phyloP scores from a whole-genome alignment of 1,140 invertebrate genomes.

The Laupala kohalensis region DNA sequence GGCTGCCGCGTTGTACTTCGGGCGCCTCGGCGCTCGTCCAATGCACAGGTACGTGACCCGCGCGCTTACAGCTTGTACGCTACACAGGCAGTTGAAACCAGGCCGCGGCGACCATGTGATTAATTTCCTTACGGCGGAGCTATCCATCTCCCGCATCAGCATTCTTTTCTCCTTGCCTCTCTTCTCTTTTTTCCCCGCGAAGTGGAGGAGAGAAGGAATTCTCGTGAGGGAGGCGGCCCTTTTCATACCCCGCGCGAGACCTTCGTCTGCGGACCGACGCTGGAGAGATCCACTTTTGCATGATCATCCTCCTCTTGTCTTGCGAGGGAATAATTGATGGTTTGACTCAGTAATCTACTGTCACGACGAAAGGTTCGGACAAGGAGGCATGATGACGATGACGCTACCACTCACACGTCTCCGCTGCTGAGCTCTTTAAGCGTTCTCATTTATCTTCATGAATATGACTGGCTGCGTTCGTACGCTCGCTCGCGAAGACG shows the following conservation, averaged over 20 bases:
- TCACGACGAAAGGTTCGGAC: background rate
- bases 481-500: background rate
- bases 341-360: conserved; percentile 4
- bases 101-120: conserved; percentile 1
- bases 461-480: background rate
- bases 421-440: background rate
- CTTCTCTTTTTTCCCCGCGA: background rate
- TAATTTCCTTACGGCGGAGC: conserved; percentile 5
- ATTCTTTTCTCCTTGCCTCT: background rate
- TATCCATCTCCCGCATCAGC: conserved; percentile 2
- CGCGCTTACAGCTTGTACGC: background rate
- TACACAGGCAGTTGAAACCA: background rate
- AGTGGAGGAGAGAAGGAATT: too few species aligned
- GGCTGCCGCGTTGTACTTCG: too few species aligned
- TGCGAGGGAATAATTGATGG: conserved; percentile 6
- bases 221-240: too few species aligned
- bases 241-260: background rate
- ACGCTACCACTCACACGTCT: background rate
- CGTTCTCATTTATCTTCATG: background rate
- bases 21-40: too few species aligned
- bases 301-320: conserved; percentile 6
- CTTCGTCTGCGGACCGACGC: background rate
- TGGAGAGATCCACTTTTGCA: conserved; percentile 1
- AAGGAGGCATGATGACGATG: background rate
- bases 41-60: too few species aligned